Evolutionary conservation across 2,113 vertebrate species (phyloP).

Genomic region (Mirza zaza): DNA sequence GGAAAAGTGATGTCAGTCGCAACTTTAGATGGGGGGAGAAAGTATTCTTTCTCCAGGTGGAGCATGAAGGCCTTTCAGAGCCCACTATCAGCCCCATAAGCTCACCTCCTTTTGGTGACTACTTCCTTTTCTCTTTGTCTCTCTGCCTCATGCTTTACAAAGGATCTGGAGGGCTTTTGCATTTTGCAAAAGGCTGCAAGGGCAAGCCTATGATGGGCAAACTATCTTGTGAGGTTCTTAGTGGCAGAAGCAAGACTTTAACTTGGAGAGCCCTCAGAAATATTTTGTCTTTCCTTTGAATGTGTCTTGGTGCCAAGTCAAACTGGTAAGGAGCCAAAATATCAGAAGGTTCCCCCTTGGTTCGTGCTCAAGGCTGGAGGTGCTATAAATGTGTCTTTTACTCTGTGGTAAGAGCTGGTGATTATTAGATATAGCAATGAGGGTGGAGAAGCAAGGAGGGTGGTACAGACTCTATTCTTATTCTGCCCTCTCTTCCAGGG

Average conservation of each 20-base stretch:
- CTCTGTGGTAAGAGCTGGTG: not conserved
- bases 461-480: not conserved
- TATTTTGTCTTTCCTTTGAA: slow-evolving; percentile 13
- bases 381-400: not conserved
- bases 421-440: not conserved
- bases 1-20: not conserved
- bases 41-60: not conserved
- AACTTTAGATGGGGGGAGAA: not conserved
- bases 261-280: not conserved
- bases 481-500: not conserved
- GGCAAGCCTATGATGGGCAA: not conserved
- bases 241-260: slow-evolving; percentile 19
- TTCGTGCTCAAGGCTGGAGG: not conserved
- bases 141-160: not conserved
- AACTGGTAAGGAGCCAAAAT: not conserved
- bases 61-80: not conserved
- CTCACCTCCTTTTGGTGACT: not conserved
- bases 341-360: not conserved
- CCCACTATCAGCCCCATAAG: not conserved
- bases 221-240: slow-evolving; percentile 22
- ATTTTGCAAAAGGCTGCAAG: not conserved
- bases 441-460: not conserved
- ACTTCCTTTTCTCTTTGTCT: not conserved
- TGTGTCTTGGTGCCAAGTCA: not conserved
- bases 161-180: not conserved